A percentile compares a stretch with the other conserved stretches of the same genome.
phyloP scores from a whole-genome alignment of 2,113 vertebrate species.

The Poeciliopsis occidentalis region DNA sequence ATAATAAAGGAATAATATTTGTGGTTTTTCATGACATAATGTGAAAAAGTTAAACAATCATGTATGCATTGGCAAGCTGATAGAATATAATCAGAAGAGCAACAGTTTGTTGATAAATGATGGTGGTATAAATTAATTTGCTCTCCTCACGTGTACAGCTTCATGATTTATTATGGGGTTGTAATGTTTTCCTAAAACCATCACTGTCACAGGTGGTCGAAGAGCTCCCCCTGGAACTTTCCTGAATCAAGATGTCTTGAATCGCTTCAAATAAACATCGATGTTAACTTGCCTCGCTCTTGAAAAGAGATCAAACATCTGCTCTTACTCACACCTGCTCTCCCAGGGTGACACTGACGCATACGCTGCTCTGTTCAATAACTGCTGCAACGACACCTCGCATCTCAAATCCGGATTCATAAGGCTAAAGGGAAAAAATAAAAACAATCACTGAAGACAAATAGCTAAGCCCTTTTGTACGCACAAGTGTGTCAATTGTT shows the following conservation, averaged over 20 bases:
- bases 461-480: slow-evolving; percentile 36
- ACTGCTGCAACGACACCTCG: slow-evolving; percentile 67
- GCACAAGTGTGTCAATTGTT: slow-evolving; percentile 32
- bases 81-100: too few species aligned
- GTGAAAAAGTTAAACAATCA: too few species aligned
- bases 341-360: slow-evolving; percentile 80
- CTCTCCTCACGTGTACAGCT: background rate
- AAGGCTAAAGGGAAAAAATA: slow-evolving; percentile 8
- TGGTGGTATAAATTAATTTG: background rate
- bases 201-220: slow-evolving; percentile 33
- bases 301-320: slow-evolving; percentile 80
- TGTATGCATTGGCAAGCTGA: too few species aligned
- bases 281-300: slow-evolving; percentile 73
- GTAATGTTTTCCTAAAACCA: slow-evolving; percentile 15
- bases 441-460: slow-evolving; percentile 56
- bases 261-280: slow-evolving; percentile 74
- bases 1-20: too few species aligned
- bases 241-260: slow-evolving; percentile 63
- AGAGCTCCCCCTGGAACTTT: slow-evolving; percentile 51
- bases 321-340: slow-evolving; percentile 82
- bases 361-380: slow-evolving; percentile 65
- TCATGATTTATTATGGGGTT: slow-evolving; percentile 23
- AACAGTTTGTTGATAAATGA: background rate
- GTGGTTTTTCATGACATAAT: too few species aligned
- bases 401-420: slow-evolving; percentile 50